Base-by-base conservation (phyloP, 2,888 invertebrate genomes). In the Ophion slaviceki region DNA sequence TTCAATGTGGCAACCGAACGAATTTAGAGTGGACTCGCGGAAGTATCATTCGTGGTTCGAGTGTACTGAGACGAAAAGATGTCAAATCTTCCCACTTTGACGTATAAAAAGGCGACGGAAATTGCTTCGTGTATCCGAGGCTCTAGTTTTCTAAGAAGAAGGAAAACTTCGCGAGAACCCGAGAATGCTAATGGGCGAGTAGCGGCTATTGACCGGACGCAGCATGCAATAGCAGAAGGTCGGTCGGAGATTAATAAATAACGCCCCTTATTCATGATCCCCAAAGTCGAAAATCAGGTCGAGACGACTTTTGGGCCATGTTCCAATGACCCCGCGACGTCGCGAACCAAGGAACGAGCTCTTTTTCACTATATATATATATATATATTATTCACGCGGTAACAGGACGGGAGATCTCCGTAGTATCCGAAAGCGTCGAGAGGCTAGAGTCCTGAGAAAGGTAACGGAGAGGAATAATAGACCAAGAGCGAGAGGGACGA, bases 271-370 rank as follows among this genome's bases (percentile, higher is more conserved):
- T 40, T 40, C 40, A 40, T 40, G 28, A 14, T 64, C 28, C 3
- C 5, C 11, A 28, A 64, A 64, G 70, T 64, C 32, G 82, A 80
- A 82, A 85, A 85, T 82, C 80, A 77, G 82, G 82, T 82, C 82
- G 66, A 67, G 80, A 71, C 61, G 75, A 28, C 40, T n/a, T 68
- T 70, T 68, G 75, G 75, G 61, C 68, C 68, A 81, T 36, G 75
- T 45, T 62, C 61, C 61, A 62, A 62, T 75, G 45, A 75, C 47
- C 14, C 64, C 32, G 64, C 62, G 79, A 45, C n/a, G 17, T 57
- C 57, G 57, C 57, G 61, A 20, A 14, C 28, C 11, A 28, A 64
- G 28, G 8, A 32, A 11, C 64, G 8, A 7, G 36, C 17, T 6
- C 36, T 36, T 17, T 66, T 66, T 10, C 40, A 7, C 6, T 6